Percentiles rank a stretch among this genome's conserved stretches.
Conservation (phyloP, 2,113 vertebrate species). For the Nothobranchius kuhntae region DNA sequence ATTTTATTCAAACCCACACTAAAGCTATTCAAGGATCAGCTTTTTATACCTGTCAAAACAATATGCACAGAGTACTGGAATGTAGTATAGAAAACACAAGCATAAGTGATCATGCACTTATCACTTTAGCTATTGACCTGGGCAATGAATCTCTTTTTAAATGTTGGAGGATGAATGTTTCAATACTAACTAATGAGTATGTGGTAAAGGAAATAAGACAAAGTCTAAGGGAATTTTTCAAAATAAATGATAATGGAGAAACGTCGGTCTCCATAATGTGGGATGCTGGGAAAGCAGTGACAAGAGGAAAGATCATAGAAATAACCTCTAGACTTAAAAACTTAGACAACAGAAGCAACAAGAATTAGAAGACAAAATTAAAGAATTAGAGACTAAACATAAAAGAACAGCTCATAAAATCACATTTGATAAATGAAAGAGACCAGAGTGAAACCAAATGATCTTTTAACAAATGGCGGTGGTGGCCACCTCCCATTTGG, state of each 20-base stretch:
- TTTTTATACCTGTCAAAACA: conserved; percentile 3
- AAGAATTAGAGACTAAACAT: too few relatives aligned
- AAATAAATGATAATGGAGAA: conserved; percentile 24
- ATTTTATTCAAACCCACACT: background rate
- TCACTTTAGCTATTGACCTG: background rate
- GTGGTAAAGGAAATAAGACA: conserved; percentile 1
- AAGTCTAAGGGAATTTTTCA: conserved; percentile 18
- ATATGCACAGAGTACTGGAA: conserved; percentile 1
- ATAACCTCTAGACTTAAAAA: background rate
- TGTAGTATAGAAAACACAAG: conserved; percentile 10
- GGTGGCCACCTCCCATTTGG: too few relatives aligned
- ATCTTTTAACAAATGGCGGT: too few relatives aligned
- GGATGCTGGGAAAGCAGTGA: conserved; percentile 13
- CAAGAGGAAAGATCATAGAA: conserved; percentile 4
- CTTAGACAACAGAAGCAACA: background rate
- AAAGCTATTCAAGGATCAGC: conserved; percentile 5
- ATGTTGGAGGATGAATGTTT: conserved; percentile 30
- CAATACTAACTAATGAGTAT: background rate
- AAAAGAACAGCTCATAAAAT: too few relatives aligned
- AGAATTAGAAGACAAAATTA: background rate
- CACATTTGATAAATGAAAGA: too few relatives aligned
- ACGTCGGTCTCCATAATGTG: conserved; percentile 3
- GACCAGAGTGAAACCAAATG: too few relatives aligned
- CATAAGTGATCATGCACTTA: conserved; percentile 8
- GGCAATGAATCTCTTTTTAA: conserved; percentile 13